phyloP scores from a whole-genome alignment of 2,888 invertebrate genomes.

The Watsonalla cultraria region DNA sequence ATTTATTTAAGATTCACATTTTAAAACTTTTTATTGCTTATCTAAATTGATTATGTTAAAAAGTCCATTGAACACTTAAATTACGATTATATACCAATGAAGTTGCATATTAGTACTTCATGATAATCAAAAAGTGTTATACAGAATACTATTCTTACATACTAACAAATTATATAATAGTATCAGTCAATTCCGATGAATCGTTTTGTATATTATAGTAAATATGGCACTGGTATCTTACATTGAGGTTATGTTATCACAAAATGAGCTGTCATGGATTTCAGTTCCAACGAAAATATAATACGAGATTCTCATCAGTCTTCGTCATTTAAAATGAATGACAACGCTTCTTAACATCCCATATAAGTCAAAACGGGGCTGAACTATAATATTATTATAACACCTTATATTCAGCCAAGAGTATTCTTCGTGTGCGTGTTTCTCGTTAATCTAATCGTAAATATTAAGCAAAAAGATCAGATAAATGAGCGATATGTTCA shows the following conservation, averaged over 20 bases:
- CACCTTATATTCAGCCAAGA: neutral
- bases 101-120: neutral
- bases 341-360: conserved; percentile 4
- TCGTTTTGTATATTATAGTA: conserved; percentile 18
- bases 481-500: neutral
- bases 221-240: conserved; percentile 45
- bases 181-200: conserved; percentile 39
- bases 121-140: neutral
- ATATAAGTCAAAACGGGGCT: neutral
- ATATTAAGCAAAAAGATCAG: neutral
- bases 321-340: conserved; percentile 32
- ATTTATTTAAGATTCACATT: conserved; percentile 6
- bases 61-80: neutral
- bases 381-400: too few relatives aligned
- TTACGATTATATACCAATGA: neutral
- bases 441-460: neutral
- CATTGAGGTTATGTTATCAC: conserved; percentile 42
- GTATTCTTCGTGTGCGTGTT: neutral
- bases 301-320: conserved; percentile 56
- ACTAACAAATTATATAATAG: conserved; percentile 16
- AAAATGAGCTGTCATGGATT: conserved; percentile 48
- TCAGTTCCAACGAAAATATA: conserved; percentile 18
- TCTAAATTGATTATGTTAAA: conserved; percentile 4
- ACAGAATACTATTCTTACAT: conserved; percentile 23
- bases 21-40: conserved; percentile 13